A percentile compares a stretch with the other conserved stretches of the same genome.
phyloP scores from a whole-genome alignment of 2,113 vertebrate genomes.

The Kobus ellipsiprymnus region DNA sequence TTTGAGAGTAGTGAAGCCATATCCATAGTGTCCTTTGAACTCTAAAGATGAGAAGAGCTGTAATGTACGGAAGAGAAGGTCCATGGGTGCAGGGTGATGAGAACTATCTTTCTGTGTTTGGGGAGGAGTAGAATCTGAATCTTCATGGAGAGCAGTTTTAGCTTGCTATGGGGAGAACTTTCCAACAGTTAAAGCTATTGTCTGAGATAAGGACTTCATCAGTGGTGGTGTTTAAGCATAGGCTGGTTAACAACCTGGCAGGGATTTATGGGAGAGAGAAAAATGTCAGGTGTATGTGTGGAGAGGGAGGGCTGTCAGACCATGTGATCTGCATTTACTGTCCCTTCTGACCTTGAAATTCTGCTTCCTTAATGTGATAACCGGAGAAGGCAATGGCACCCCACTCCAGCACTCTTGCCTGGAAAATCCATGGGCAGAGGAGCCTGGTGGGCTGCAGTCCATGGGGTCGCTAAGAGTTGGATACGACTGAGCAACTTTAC shows the following conservation, averaged over 20 bases:
- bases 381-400: too few species aligned
- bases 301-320: background rate
- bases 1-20: background rate
- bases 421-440: too few species aligned
- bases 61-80: background rate
- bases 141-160: background rate
- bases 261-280: background rate
- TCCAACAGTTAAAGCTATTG: background rate
- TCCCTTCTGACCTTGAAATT: background rate
- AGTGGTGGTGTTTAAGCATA: background rate
- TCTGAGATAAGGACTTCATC: background rate
- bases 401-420: too few species aligned
- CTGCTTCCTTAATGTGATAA: background rate
- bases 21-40: background rate
- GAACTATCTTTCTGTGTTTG: background rate
- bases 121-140: background rate
- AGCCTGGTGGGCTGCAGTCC: too few species aligned
- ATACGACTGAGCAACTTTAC: too few species aligned
- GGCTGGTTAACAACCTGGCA: background rate
- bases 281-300: background rate
- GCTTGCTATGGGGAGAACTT: background rate
- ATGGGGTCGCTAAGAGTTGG: too few species aligned
- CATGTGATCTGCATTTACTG: background rate
- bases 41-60: background rate
- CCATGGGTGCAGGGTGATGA: rapidly evolving